Evolutionary conservation across 2,797 vertebrate species (phyloP).

Genomic region (Sebastes baramenuke): DNA sequence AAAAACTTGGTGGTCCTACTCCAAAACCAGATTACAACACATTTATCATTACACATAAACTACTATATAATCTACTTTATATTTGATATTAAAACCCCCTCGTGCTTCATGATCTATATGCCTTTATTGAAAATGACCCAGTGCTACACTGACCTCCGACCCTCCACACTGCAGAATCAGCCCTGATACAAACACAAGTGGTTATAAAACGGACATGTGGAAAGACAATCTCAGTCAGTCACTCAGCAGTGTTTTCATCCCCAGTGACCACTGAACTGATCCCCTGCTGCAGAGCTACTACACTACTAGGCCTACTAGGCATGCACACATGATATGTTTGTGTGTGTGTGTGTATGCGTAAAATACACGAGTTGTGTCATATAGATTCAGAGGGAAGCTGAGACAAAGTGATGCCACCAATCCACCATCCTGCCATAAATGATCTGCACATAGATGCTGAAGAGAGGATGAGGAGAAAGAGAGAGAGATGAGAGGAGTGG

Average conservation of each 20-base stretch:
- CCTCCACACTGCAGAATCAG: conserved; percentile 30
- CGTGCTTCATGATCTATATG: not conserved
- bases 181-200: conserved; percentile 47
- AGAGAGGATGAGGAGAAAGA: conserved; percentile 28
- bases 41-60: not conserved
- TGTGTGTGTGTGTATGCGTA: not conserved
- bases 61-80: not conserved
- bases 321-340: not conserved
- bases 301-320: not conserved
- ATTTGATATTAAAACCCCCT: conserved; percentile 4
- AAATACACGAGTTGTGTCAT: conserved; percentile 34
- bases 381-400: conserved; percentile 42
- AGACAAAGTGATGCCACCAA: conserved; percentile 69
- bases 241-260: conserved; percentile 22
- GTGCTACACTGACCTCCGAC: conserved; percentile 48
- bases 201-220: conserved; percentile 40
- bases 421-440: conserved; percentile 64
- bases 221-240: conserved; percentile 40
- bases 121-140: conserved; percentile 41
- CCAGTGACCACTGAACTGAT: conserved; percentile 32
- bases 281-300: not conserved
- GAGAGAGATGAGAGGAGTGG: not conserved
- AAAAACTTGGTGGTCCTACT: not conserved
- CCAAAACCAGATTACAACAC: conserved; percentile 6
- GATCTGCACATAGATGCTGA: conserved; percentile 67